Base-by-base conservation (phyloP, 2,888 invertebrate species). In the Nebria salina region DNA sequence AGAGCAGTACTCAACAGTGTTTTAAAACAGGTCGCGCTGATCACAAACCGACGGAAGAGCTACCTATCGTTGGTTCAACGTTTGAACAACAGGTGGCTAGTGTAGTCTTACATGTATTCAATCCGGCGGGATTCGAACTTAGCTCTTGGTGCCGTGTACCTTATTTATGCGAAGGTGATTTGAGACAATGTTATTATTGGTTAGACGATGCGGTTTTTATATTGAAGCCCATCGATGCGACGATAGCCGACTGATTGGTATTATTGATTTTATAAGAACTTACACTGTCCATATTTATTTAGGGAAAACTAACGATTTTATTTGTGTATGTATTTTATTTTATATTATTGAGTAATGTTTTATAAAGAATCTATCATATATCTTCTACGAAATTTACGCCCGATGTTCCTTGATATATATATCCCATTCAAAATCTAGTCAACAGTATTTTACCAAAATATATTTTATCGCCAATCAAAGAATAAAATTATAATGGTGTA, bases 161-260 rank as follows among this genome's bases (percentile, higher is more conserved):
- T 0, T 99, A 99, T 88, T 91, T 99, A 65, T 99, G 98, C 89
- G 98, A 99, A 89, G 99, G 99, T 0, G 98, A 99, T 89, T 91
- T 98, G 84, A 92, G 94, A 73, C 96, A 96, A 88, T 94, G 96
- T 0, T 96, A 95, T 90, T 98, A 98, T 89, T 96, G 96, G 93
- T 91, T 98, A 75, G 94, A 96, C 85, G 98, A 98, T 89, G 95
- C 95, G 34, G 91, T 98, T n/a, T 97, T 97, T 87, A 92, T 97
- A 68, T 91, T 96, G 85, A 93, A 91, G 85, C 90, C 90, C 65
- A 20, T 80, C 26, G 64, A 54, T 66, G 65, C 43, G 26, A 68
- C 54, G 54, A 54, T 54, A 54, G 54, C 54, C 8, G 54, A 54
- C 13, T 54, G 54, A 54, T 43, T 43, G 20, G 20, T 54, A 54